Evolutionary conservation across 2,113 vertebrate genomes (phyloP).

Genomic region (Hyla sarda): DNA sequence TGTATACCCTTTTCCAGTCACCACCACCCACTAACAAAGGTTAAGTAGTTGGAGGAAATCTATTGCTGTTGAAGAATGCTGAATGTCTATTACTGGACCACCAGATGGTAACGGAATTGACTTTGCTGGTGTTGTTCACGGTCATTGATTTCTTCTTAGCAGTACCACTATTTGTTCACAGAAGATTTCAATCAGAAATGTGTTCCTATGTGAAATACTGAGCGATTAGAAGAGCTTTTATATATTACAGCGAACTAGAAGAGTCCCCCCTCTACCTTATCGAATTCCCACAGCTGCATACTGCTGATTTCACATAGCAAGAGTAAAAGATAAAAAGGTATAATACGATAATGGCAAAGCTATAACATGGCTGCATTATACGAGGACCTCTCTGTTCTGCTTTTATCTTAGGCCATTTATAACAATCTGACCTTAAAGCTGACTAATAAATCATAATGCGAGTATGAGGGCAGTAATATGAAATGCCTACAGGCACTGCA

Average conservation of each 20-base stretch:
- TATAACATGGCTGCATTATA: background rate
- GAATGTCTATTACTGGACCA: background rate
- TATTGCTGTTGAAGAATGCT: too few relatives aligned
- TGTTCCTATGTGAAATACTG: background rate
- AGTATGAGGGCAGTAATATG: background rate
- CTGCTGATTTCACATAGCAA: background rate
- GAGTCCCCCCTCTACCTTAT: background rate
- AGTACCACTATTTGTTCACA: background rate
- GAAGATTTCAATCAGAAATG: background rate
- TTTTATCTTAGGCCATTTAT: background rate
- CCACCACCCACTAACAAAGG: too few relatives aligned
- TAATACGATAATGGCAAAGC: background rate
- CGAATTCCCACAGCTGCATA: conserved; percentile 12
- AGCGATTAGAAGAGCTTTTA: background rate
- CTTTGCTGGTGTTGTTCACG: background rate
- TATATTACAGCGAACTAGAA: too few relatives aligned
- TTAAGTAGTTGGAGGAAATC: too few relatives aligned
- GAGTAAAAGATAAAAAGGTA: background rate
- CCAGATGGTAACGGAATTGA: background rate
- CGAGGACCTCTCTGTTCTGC: background rate
- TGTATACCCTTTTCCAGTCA: too few relatives aligned
- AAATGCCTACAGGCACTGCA: background rate
- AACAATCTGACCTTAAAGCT: conserved; percentile 11
- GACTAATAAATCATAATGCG: background rate
- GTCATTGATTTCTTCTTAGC: conserved; percentile 3